These are phyloP conservation scores for Drosophila bipectinata DNA, from an alignment of 1,140 invertebrate species.

Conservation along the genomic window DNA sequence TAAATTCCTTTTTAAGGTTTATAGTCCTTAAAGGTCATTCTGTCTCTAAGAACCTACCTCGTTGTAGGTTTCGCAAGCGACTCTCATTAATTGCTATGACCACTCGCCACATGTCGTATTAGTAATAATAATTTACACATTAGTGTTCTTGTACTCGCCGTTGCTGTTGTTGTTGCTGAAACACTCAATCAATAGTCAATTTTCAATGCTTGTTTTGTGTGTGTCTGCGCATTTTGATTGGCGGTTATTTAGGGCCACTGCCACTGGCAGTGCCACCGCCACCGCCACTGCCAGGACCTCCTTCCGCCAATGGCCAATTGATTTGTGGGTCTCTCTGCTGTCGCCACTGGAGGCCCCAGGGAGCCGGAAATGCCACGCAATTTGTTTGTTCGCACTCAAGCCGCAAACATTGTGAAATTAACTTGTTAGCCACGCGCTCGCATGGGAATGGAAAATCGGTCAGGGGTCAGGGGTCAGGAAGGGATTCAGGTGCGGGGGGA, in stretches of 20 bases:
- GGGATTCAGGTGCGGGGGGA: background rate
- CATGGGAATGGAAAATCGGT: slow-evolving; percentile 3
- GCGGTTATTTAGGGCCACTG: slow-evolving; percentile 41
- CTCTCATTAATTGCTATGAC: slow-evolving; percentile 12
- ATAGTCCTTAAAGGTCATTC: too few relatives aligned
- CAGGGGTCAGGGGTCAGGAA: background rate
- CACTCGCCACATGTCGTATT: slow-evolving; percentile 55
- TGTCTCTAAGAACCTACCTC: slow-evolving; percentile 5
- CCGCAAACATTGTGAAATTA: slow-evolving; percentile 73
- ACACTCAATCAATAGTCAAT: slow-evolving; percentile 72
- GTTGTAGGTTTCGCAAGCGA: background rate
- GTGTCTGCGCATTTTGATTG: slow-evolving; percentile 56
- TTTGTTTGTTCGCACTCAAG: slow-evolving; percentile 64
- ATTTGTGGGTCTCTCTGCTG: slow-evolving; percentile 63
- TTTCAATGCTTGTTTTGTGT: slow-evolving; percentile 55
- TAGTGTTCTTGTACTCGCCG: slow-evolving; percentile 18
- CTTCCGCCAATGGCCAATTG: slow-evolving; percentile 41
- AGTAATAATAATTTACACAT: slow-evolving; percentile 70
- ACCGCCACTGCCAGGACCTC: background rate
- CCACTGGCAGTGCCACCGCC: background rate
- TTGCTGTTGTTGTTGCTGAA: slow-evolving; percentile 25
- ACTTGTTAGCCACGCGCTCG: slow-evolving; percentile 59
- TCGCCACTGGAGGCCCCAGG: slow-evolving; percentile 44
- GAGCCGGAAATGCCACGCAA: slow-evolving; percentile 50
- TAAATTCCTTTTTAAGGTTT: too few relatives aligned